These are phyloP conservation scores for Drosophila teissieri DNA, from an alignment of 1,140 invertebrate species.

Conservation along the genomic window DNA sequence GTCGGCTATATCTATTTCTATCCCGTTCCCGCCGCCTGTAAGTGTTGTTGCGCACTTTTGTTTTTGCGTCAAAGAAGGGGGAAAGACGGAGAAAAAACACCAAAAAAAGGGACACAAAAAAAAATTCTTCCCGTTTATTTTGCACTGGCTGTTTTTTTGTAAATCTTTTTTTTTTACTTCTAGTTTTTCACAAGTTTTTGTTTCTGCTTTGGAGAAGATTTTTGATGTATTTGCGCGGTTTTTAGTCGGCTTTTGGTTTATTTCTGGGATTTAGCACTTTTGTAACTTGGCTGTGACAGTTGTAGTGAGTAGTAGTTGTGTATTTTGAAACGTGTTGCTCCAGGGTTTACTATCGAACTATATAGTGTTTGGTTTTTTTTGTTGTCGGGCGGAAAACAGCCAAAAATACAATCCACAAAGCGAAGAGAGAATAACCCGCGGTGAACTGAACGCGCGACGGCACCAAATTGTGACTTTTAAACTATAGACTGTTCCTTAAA, in stretches of 20 bases:
- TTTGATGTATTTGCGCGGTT: conserved; percentile 5
- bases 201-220: background rate
- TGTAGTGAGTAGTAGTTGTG: background rate
- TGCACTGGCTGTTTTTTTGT: conserved; percentile 1
- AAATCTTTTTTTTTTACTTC: background rate
- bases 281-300: conserved; percentile 18
- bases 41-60: conserved; percentile 52
- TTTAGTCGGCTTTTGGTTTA: conserved; percentile 6
- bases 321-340: conserved; percentile 8
- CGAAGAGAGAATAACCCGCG: conserved; percentile 47
- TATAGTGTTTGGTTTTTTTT: conserved; percentile 39
- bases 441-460: no score
- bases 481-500: no score
- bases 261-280: conserved; percentile 21
- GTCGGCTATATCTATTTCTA: conserved; percentile 19
- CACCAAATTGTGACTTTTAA: no score
- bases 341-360: background rate
- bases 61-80: conserved; percentile 27
- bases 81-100: conserved; percentile 28
- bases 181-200: conserved; percentile 20
- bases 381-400: conserved; percentile 74
- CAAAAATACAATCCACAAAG: conserved; percentile 65
- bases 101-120: conserved; percentile 52
- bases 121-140: conserved; percentile 29
- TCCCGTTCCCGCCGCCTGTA: conserved; percentile 23